Conservation (phyloP, 2,113 vertebrate genomes). For the Dicentrarchus labrax region DNA sequence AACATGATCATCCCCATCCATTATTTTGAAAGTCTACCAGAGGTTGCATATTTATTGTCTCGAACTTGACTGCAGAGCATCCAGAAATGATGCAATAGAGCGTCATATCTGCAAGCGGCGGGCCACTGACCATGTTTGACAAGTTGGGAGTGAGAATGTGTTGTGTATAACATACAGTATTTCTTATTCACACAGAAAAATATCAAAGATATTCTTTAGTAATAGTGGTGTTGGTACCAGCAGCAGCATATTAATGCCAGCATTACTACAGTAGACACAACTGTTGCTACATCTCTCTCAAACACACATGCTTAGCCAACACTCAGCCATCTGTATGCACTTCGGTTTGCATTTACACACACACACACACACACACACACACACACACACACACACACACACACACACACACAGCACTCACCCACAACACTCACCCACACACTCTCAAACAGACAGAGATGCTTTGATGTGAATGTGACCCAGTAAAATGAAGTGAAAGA, state of each 20-base stretch:
- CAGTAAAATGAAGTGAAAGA: slow-evolving; percentile 58
- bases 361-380: slow-evolving; percentile 2
- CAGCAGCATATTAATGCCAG: not conserved
- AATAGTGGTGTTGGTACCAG: not conserved
- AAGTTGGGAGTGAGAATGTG: too few species aligned
- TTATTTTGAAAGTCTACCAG: too few species aligned
- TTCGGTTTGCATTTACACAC: slow-evolving; percentile 31
- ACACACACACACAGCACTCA: slow-evolving; percentile 15
- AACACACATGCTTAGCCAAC: not conserved
- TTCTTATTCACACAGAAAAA: not conserved
- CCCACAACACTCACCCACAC: slow-evolving; percentile 37
- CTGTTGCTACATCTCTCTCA: not conserved
- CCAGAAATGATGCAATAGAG: too few species aligned
- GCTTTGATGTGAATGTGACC: slow-evolving; percentile 61
- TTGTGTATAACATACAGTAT: too few species aligned
- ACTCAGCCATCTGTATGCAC: not conserved
- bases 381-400: slow-evolving; percentile 10
- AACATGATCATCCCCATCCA: too few species aligned
- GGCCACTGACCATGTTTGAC: too few species aligned
- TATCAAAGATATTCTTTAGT: not conserved
- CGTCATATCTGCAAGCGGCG: too few species aligned
- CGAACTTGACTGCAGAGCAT: too few species aligned
- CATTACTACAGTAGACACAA: not conserved
- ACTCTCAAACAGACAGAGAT: slow-evolving; percentile 29
- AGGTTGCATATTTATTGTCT: too few species aligned